Evolutionary conservation across 2,113 vertebrate species (phyloP).

Genomic region (Saimiri boliviensis): DNA sequence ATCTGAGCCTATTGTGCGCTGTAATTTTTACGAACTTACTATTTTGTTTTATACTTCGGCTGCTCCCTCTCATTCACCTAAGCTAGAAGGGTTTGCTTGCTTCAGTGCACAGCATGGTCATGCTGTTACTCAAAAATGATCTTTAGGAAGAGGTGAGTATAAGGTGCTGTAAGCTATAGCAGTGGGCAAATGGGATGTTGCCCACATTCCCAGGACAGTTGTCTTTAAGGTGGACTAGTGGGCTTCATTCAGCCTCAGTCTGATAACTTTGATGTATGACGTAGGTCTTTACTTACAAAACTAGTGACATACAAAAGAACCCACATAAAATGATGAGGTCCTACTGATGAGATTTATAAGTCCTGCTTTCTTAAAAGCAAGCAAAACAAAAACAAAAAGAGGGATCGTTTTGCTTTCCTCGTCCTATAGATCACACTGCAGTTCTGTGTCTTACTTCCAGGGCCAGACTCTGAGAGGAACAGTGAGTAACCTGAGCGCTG

Average conservation of each 20-base stretch:
- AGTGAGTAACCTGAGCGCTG: not conserved
- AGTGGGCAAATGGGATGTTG: not conserved
- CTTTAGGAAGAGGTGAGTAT: not conserved
- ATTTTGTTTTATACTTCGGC: not conserved
- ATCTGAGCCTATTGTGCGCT: not conserved
- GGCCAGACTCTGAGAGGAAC: not conserved
- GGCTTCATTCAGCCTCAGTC: not conserved
- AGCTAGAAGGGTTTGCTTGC: not conserved
- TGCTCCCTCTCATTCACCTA: not conserved
- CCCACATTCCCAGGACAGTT: not conserved
- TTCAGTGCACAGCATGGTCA: not conserved
- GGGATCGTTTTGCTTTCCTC: not conserved
- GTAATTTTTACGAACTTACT: slow-evolving; percentile 15
- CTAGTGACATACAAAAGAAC: not conserved
- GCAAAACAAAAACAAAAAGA: not conserved
- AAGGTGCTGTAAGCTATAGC: not conserved
- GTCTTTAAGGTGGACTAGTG: not conserved
- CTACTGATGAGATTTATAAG: not conserved
- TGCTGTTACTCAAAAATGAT: not conserved
- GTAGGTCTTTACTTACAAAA: not conserved
- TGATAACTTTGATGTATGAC: not conserved
- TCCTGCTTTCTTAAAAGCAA: not conserved
- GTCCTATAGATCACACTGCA: no score
- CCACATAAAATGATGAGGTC: not conserved
- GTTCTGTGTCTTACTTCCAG: not conserved